These are phyloP conservation scores for Dromas ardeola DNA, from an alignment of 2,113 vertebrate species.

Conservation along the genomic window DNA sequence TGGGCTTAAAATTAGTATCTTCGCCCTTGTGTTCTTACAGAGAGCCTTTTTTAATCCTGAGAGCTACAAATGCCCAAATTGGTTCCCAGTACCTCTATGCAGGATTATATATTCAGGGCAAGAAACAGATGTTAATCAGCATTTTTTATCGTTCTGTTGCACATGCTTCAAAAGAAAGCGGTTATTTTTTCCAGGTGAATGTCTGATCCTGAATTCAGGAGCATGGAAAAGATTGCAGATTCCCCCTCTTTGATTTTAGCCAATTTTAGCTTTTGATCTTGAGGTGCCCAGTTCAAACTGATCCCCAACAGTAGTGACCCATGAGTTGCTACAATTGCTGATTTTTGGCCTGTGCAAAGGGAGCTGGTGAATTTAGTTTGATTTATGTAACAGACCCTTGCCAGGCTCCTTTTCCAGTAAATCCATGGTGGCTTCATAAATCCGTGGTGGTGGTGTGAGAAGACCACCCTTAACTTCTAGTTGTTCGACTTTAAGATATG, in stretches of 20 bases:
- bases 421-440: not conserved
- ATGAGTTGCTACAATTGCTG: not conserved
- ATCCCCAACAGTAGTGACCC: not conserved
- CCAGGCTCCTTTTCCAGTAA: not conserved
- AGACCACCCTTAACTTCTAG: not conserved
- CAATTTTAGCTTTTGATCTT: not conserved
- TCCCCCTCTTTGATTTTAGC: not conserved
- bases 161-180: not conserved
- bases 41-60: not conserved
- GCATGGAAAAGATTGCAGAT: not conserved
- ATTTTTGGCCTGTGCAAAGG: not conserved
- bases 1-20: not conserved
- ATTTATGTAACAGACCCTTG: not conserved
- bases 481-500: accelerated
- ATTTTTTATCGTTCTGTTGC: not conserved
- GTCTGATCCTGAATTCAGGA: not conserved
- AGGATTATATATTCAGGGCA: not conserved
- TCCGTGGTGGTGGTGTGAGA: not conserved
- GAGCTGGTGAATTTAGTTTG: not conserved
- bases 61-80: accelerated
- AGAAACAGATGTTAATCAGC: no score
- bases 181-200: not conserved
- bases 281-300: not conserved
- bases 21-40: not conserved
- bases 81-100: not conserved